Conservation (phyloP, 2,797 vertebrate genomes). For the Basileuterus tristriatus region DNA sequence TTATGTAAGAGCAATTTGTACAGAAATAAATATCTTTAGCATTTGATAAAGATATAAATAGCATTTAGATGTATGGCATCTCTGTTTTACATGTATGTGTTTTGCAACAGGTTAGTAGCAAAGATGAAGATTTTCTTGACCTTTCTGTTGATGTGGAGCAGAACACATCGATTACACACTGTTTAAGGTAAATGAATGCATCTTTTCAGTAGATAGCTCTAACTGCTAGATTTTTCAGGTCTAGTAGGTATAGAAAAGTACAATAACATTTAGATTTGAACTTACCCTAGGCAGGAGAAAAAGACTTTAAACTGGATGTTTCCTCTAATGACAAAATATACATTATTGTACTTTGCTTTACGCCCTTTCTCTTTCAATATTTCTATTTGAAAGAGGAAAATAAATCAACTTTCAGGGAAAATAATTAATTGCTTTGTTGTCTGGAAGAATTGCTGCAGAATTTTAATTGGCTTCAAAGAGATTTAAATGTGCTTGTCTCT, state of each 20-base stretch:
- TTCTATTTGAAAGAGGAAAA: not conserved
- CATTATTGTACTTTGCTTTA: not conserved
- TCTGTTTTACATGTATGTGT: conserved; percentile 21
- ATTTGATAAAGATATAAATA: not conserved
- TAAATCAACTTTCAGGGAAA: not conserved
- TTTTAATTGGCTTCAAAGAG: not conserved
- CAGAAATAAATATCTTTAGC: not conserved
- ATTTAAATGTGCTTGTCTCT: not conserved
- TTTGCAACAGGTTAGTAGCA: conserved; percentile 91
- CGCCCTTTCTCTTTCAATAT: not conserved
- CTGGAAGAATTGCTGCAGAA: not conserved
- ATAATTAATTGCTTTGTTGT: not conserved
- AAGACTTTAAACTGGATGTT: not conserved
- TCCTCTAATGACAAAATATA: not conserved
- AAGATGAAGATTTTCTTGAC: conserved; percentile 98
- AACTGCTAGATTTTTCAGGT: not conserved
- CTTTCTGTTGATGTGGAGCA: conserved; percentile 98
- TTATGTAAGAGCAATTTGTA: not conserved
- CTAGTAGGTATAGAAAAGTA: not conserved
- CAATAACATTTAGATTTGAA: not conserved
- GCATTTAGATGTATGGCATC: not conserved
- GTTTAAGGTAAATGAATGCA: conserved; percentile 86
- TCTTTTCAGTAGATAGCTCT: not conserved
- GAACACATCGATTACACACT: conserved; percentile 98
- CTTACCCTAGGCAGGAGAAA: not conserved